Evolutionary conservation across 2,888 invertebrate genomes (phyloP), one percentile per base, ranked within the genome.

Genomic region (Trachelus tabidus): DNA sequence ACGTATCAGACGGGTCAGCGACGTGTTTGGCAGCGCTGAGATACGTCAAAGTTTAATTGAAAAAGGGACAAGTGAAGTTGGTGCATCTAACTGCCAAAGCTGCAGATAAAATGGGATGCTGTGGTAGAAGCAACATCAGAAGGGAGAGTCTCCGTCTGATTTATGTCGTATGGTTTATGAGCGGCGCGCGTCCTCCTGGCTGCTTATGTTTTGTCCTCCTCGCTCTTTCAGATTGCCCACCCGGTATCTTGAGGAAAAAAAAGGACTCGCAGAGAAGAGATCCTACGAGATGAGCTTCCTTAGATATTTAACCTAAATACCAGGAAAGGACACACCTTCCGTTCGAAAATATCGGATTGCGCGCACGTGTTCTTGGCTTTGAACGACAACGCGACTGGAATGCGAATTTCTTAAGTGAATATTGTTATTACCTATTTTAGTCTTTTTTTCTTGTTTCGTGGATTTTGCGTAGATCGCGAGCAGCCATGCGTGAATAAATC

Each of bases 111-210:
- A 79, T 82, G 80, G 34, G 71, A 34, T 71, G 34, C 33, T 31
- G 71, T 71, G 71, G 71, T 31, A 30, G 12, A 34, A 12, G 74
- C 74, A 12, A 34, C 23, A 35, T 33, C 15, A 34, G 83, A 84
- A 82, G 81, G 34, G 81, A 82, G 84, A 81, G 78, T 81, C 85
- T 80, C 78, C 84, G 79, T 77, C 85, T 87, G 87, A 87, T 87
- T 88, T 88, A 88, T 87, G 83, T 86, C 85, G 83, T 81, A 83
- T 85, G 87, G 84, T 88, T 88, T 88, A 88, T 87, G 88, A 88
- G 84, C 86, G 80, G 84, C 84, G 81, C 80, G 82, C 82, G 83
- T 83, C 85, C 83, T 80, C 76, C 80, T 74, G 69, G 81, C 79
- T 69, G 83, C 75, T 79, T 79, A 86, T 85, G 83, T 87, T 85